Conservation (phyloP, 2,797 vertebrate genomes). For the Falco concolor region DNA sequence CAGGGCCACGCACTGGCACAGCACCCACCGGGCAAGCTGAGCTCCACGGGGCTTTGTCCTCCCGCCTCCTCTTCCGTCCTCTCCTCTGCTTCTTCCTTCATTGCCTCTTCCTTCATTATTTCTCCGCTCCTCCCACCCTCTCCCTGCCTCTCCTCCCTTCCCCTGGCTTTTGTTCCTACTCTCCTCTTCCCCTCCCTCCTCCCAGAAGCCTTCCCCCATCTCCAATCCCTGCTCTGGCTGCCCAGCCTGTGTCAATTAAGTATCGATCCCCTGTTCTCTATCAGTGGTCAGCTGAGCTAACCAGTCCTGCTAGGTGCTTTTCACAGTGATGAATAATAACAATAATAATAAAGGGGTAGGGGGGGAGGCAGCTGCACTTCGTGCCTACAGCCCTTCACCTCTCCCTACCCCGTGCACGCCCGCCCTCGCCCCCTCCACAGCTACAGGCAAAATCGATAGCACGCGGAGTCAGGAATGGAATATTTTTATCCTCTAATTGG, state of each 20-base stretch:
- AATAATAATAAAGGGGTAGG: conserved; percentile 19
- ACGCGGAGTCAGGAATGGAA: conserved; percentile 79
- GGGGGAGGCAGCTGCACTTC: conserved; percentile 1
- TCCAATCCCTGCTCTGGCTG: conserved; percentile 61
- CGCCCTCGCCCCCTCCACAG: conserved; percentile 80
- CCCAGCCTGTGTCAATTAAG: conserved; percentile 62
- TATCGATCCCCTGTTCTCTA: conserved; percentile 65
- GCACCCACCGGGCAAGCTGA: neutral
- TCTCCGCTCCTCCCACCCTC: conserved; percentile 58
- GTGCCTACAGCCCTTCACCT: conserved; percentile 52
- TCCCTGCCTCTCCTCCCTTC: conserved; percentile 67
- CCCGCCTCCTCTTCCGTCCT: neutral
- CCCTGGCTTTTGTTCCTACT: conserved; percentile 56
- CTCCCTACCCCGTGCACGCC: conserved; percentile 35
- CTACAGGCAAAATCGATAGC: conserved; percentile 87
- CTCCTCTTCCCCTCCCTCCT: conserved; percentile 50
- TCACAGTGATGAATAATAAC: conserved; percentile 42
- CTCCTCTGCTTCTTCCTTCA: conserved; percentile 37
- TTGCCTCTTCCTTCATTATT: conserved; percentile 22
- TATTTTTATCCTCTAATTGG: conserved; percentile 88
- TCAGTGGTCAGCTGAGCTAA: conserved; percentile 53
- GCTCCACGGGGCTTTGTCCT: neutral
- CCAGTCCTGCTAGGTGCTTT: conserved; percentile 28
- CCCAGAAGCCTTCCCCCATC: conserved; percentile 45
- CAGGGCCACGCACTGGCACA: rapidly evolving